A percentile compares a stretch with the other conserved stretches of the same genome.
Conservation (phyloP, 1,140 invertebrate genomes). For the silkworm (Bombyx mori) region ASM3026992v2 NC_085131.1:11017001-11017500, state of each 20-base stretch:
- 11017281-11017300: slow-evolving; percentile 31
- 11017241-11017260: slow-evolving; percentile 13
- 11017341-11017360: slow-evolving; percentile 18
- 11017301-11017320: slow-evolving; percentile 33
- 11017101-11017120: slow-evolving; percentile 18
- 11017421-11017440: slow-evolving; percentile 35
- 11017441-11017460: slow-evolving; percentile 32
- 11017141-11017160: slow-evolving; percentile 19
- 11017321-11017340: slow-evolving; percentile 36
- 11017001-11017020: slow-evolving; percentile 33
- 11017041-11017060: slow-evolving; percentile 11
- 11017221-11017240: slow-evolving; percentile 3
- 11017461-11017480: slow-evolving; percentile 37
- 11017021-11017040: slow-evolving; percentile 28
- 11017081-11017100: slow-evolving; percentile 1
- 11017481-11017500: slow-evolving; percentile 28
- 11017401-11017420: slow-evolving; percentile 10
- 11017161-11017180: slow-evolving; percentile 2
- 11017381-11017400: slow-evolving; percentile 15
- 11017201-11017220: slow-evolving; percentile 8
- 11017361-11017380: slow-evolving; percentile 4
- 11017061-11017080: not conserved
- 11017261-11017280: slow-evolving; percentile 18
- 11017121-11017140: slow-evolving; percentile 29
- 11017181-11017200: not conserved